A percentile compares a stretch with the other conserved stretches of the same genome.
phyloP scores from a whole-genome alignment of 2,797 vertebrate genomes.

The Bucorvus abyssinicus region DNA sequence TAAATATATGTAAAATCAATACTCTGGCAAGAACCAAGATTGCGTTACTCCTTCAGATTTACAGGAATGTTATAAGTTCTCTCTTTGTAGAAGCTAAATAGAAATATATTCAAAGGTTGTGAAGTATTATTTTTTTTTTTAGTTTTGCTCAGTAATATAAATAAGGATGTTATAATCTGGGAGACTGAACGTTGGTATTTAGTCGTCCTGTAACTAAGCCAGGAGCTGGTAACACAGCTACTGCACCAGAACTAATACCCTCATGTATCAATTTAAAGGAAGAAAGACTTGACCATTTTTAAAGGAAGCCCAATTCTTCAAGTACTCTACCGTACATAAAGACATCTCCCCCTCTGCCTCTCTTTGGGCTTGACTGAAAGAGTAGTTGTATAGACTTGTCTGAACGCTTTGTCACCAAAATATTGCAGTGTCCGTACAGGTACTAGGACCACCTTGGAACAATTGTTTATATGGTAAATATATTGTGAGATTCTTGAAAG shows the following conservation, averaged over 20 bases:
- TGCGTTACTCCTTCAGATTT: not conserved
- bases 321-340: not conserved
- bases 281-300: not conserved
- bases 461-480: not conserved
- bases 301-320: not conserved
- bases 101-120: not conserved
- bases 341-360: not conserved
- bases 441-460: not conserved
- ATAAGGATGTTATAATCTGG: not conserved
- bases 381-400: not conserved
- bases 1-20: not conserved
- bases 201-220: not conserved
- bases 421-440: not conserved
- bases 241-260: not conserved
- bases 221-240: not conserved
- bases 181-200: not conserved
- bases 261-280: not conserved
- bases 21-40: not conserved
- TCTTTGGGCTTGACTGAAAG: not conserved
- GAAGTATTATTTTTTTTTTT: not conserved
- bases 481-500: not conserved
- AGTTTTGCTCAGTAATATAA: not conserved
- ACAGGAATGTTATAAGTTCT: not conserved
- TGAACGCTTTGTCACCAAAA: not conserved
- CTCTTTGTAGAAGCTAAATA: not conserved